phyloP scores from a whole-genome alignment of 2,113 vertebrate species.

The Podarcis muralis region DNA sequence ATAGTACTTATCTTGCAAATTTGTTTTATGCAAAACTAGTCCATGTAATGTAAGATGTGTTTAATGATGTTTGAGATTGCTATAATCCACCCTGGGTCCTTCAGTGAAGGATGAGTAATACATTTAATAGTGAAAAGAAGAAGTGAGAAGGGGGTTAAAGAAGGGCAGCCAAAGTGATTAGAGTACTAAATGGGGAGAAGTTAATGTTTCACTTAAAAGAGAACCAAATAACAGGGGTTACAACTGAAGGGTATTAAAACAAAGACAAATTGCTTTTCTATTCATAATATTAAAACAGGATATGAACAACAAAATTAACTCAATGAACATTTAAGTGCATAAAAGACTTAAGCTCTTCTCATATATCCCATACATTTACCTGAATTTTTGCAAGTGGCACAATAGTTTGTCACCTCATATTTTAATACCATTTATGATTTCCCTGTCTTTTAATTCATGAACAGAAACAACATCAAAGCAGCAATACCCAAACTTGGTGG shows the following conservation, averaged over 20 bases:
- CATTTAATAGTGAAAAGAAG: too few species aligned
- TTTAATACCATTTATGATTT: not conserved
- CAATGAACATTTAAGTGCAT: not conserved
- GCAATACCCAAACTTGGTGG: not conserved
- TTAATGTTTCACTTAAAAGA: not conserved
- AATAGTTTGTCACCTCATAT: not conserved
- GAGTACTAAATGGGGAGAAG: not conserved
- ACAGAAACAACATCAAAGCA: not conserved
- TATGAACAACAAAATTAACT: not conserved
- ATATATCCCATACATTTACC: not conserved
- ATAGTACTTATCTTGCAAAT: not conserved
- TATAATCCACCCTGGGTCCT: too few species aligned
- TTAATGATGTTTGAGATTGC: too few species aligned
- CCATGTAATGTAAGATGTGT: not conserved
- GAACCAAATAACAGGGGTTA: not conserved
- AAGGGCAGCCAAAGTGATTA: not conserved
- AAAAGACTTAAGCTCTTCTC: not conserved
- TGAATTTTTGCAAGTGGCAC: not conserved
- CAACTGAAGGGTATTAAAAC: not conserved
- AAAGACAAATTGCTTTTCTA: not conserved
- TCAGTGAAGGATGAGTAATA: too few species aligned
- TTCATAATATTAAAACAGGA: not conserved
- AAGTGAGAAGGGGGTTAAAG: not conserved
- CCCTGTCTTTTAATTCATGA: not conserved
- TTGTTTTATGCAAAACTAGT: not conserved